Base-by-base conservation (phyloP, 1,140 invertebrate genomes). In the Batillaria attramentaria region DNA sequence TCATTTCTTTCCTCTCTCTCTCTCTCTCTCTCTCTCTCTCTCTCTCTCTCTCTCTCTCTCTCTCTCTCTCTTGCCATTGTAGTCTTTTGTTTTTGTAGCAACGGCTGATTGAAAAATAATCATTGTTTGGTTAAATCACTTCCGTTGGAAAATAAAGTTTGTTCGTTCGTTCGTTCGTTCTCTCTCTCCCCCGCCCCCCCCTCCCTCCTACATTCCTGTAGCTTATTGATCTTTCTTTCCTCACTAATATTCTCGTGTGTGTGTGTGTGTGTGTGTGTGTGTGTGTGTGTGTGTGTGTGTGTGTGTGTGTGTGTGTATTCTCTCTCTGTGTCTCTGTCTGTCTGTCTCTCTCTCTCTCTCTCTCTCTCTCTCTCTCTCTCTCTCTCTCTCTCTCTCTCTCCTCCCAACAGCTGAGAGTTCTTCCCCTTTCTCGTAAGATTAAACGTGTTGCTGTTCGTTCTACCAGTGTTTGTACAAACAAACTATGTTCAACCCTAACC, bases 371-470 rank as follows among this genome's bases (percentile, higher is more conserved):
- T 50, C 10, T 50, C 46, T 50, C 46, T 50, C 46, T 50, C 46
- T 50, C 46, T 50, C 46, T 50, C 46, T 50, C 46, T 50, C 46
- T 50, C 46, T 50, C 46, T 50, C 46, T 50, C 46, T 50, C 46
- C 24, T 50, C 24, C 24, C 24, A n/a, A n/a, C n/a, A n/a, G n/a
- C n/a, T n/a, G n/a, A n/a, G n/a, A n/a, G n/a, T n/a, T n/a, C n/a
- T n/a, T n/a, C n/a, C n/a, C n/a, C n/a, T n/a, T n/a, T n/a, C n/a
- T n/a, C n/a, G n/a, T n/a, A n/a, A n/a, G n/a, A n/a, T n/a, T n/a
- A n/a, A n/a, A n/a, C n/a, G n/a, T n/a, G n/a, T n/a, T n/a, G n/a
- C n/a, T n/a, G n/a, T n/a, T n/a, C n/a, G n/a, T n/a, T n/a, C n/a
- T n/a, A n/a, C n/a, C n/a, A n/a, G n/a, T n/a, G n/a, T n/a, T n/a